Evolutionary conservation across 2,113 vertebrate species (phyloP).

Genomic region (Cephalopholis sonnerati): DNA sequence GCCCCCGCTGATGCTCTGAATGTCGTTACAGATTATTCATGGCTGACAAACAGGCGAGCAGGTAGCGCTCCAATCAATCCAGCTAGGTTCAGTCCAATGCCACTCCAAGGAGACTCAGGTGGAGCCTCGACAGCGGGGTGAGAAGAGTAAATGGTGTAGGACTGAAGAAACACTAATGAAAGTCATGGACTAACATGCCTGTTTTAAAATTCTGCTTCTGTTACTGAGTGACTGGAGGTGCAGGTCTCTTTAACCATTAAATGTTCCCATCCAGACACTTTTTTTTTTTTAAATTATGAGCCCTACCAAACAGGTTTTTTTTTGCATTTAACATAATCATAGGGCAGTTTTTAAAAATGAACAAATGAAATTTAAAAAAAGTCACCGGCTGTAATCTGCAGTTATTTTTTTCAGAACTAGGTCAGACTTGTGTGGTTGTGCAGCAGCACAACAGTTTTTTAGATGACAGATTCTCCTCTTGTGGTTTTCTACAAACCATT

Average conservation of each 20-base stretch:
- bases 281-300: neutral
- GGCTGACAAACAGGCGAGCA: constrained; percentile 78
- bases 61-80: constrained; percentile 82
- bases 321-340: neutral
- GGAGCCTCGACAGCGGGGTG: constrained; percentile 15
- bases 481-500: neutral
- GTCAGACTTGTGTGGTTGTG: neutral
- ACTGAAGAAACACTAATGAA: constrained; percentile 15
- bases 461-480: neutral
- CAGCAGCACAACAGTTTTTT: neutral
- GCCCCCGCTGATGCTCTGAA: constrained; percentile 70
- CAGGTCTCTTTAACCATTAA: neutral
- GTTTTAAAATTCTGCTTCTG: constrained; percentile 5
- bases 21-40: constrained; percentile 84
- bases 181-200: neutral
- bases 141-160: constrained; percentile 29
- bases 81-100: constrained; percentile 75
- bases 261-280: neutral
- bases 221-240: neutral
- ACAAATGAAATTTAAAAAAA: neutral
- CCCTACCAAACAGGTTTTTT: neutral
- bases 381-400: no score
- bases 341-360: neutral
- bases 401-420: neutral
- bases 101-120: constrained; percentile 78